Evolutionary conservation across 2,888 invertebrate genomes (phyloP), one percentile per base, ranked within the genome.

Genomic region (Apoda limacodes): DNA sequence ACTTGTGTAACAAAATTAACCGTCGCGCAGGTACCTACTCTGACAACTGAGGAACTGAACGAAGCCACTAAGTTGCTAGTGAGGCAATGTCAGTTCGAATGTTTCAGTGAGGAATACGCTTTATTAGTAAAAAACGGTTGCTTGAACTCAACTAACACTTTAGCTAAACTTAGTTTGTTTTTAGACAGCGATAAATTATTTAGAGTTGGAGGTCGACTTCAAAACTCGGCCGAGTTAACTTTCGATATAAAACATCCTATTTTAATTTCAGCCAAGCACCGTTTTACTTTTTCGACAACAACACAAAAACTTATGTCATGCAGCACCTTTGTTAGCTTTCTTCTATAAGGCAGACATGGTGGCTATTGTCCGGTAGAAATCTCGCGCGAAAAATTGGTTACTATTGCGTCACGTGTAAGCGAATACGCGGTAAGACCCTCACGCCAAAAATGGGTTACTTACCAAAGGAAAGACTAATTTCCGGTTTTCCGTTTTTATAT

Each of bases 221-320:
- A 13, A 4, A 34, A 35, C 25, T 32, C 39, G 17, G 31, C 31
- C 11, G 25, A 36, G 22, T 39, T 37, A 23, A 10, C 15, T 35
- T 40, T 29, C 13, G 15, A 40, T 25, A 42, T 43, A 23, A 43
- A 37, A 22, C 45, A 50, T 29, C 50, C 44, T 4, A 29, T 44
- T n/a, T 24, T 46, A 22, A 10, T 47, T n/a, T 34, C 24, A 12
- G 13, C 19, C 3, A 43, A 41, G 34, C 47, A 47, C 34, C 14
- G n/a, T n/a, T 43, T 45, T 26, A 30, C 10, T 47, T 5, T 44
- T 41, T 32, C 21, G 14, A 2, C 7, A 40, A 21, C 32, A 41
- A 23, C 43, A 47, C 10, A 26, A 27, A 9, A 20, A n/a, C 4
- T 24, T 42, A 7, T 9, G 41, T 2, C 46, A 46, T 15, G 39